Conservation (phyloP, 2,797 vertebrate genomes). For the Thamnophis elegans region DNA sequence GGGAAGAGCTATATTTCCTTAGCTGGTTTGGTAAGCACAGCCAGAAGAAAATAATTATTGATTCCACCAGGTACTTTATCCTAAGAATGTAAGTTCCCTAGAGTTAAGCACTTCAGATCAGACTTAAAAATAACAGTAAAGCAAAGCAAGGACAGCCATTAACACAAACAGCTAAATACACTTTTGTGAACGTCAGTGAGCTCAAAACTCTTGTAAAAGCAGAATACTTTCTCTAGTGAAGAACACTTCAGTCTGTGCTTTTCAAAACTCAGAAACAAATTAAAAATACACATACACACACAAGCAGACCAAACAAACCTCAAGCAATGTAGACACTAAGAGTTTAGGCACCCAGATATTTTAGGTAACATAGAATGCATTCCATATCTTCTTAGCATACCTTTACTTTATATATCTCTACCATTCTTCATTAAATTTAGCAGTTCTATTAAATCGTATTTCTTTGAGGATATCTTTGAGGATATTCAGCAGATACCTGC, state of each 20-base stretch:
- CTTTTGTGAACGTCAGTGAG: not conserved
- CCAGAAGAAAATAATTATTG: constrained; percentile 18
- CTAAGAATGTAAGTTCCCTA: not conserved
- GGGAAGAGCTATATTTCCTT: not conserved
- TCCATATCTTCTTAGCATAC: not conserved
- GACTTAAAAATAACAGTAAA: not conserved
- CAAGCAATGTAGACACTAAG: not conserved
- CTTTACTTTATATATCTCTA: not conserved
- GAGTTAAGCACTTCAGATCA: not conserved
- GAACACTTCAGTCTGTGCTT: not conserved
- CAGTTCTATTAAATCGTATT: not conserved
- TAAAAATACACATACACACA: not conserved
- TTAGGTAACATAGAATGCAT: not conserved
- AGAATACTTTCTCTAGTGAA: not conserved
- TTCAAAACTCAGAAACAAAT: not conserved
- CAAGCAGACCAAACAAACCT: not conserved
- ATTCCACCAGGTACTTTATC: not conserved
- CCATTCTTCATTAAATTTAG: not conserved
- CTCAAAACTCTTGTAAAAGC: not conserved
- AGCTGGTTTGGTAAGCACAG: not conserved
- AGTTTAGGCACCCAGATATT: not conserved
- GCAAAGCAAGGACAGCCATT: not conserved
- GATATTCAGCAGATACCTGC: not conserved
- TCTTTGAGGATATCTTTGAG: not conserved
- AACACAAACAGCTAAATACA: not conserved